Evolutionary conservation across 2,888 invertebrate species (phyloP).

Genomic region (Yponomeuta sedellus): DNA sequence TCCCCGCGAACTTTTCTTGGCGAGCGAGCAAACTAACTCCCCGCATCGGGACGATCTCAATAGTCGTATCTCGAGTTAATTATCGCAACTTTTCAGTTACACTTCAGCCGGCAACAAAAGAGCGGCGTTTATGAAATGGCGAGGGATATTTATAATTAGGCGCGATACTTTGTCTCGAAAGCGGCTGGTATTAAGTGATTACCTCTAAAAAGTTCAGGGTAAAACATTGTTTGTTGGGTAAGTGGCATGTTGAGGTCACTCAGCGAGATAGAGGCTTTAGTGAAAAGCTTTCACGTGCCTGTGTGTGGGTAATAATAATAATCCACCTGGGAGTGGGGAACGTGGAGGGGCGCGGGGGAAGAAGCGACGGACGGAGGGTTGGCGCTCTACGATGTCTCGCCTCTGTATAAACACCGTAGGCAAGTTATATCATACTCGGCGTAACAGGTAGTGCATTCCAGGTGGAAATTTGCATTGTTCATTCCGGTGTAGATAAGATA

Average conservation of each 20-base stretch:
- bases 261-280: slow-evolving; percentile 1
- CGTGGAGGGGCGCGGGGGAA: not conserved
- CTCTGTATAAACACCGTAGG: not conserved
- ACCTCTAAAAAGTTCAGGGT: not conserved
- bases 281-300: slow-evolving; percentile 3
- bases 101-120: slow-evolving; percentile 1
- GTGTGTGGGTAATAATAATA: slow-evolving; percentile 3
- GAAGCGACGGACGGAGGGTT: not conserved
- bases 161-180: not conserved
- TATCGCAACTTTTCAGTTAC: slow-evolving; percentile 20
- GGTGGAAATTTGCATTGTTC: slow-evolving; percentile 9
- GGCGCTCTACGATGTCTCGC: not conserved
- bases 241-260: slow-evolving; percentile 1
- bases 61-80: slow-evolving; percentile 22
- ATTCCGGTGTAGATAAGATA: not conserved
- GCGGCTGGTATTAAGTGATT: not conserved
- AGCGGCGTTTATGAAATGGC: not conserved
- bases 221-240: not conserved
- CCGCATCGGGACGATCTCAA: slow-evolving; percentile 22
- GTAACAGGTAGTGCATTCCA: slow-evolving; percentile 12
- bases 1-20: not conserved
- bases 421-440: not conserved
- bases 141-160: slow-evolving; percentile 2
- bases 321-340: not conserved
- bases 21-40: too few species aligned